Conservation (phyloP, 1,140 invertebrate species). For the Eciton burchellii region DNA sequence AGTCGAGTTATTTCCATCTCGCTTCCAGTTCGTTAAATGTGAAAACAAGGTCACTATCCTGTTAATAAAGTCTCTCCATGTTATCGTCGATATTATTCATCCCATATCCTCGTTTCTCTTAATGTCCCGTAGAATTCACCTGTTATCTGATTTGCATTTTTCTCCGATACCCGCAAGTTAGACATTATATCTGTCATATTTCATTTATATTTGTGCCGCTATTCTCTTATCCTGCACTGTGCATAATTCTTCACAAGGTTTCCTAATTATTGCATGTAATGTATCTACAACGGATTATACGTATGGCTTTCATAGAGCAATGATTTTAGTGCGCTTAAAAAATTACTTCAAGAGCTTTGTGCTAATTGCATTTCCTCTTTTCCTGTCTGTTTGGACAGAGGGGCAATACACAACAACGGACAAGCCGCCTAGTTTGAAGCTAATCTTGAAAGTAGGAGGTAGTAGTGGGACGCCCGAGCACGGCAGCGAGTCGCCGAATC, state of each 20-base stretch:
- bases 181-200: constrained; percentile 29
- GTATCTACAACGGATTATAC: constrained; percentile 61
- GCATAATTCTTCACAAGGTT: constrained; percentile 67
- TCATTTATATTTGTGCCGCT: constrained; percentile 42
- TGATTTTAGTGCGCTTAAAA: constrained; percentile 53
- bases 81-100: constrained; percentile 38
- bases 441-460: constrained; percentile 93
- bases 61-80: constrained; percentile 62
- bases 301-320: constrained; percentile 69
- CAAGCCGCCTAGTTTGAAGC: constrained; percentile 89
- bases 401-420: constrained; percentile 84
- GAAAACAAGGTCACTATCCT: constrained; percentile 80
- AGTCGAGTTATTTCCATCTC: constrained; percentile 81
- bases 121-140: constrained; percentile 66
- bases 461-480: constrained; percentile 90
- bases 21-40: constrained; percentile 83
- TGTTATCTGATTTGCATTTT: constrained; percentile 56
- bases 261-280: constrained; percentile 72
- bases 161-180: constrained; percentile 46
- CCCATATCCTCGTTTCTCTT: constrained; percentile 55
- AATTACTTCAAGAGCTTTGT: background rate
- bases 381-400: constrained; percentile 73
- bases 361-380: constrained; percentile 48
- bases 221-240: constrained; percentile 61
- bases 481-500: constrained; percentile 86